A percentile compares a stretch with the other conserved stretches of the same genome.
These are phyloP conservation scores for Trichonephila clavata DNA, from an alignment of 1,140 invertebrate genomes.

Conservation along the genomic window DNA sequence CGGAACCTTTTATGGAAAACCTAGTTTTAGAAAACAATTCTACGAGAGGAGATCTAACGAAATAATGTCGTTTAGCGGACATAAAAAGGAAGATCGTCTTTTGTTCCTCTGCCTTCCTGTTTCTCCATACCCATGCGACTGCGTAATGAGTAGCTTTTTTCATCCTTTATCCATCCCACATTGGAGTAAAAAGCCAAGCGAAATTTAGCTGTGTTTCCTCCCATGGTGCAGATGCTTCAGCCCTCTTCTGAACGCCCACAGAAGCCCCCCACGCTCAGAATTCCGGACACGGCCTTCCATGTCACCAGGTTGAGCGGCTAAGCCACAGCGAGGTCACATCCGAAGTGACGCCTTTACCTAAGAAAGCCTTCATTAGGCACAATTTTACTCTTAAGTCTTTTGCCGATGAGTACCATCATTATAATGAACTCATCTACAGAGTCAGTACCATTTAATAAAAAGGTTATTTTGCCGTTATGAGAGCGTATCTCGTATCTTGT, in stretches of 20 bases:
- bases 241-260: slow-evolving; percentile 45
- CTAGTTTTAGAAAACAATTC: background rate
- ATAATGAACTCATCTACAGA: too few relatives aligned
- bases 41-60: background rate
- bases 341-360: background rate
- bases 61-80: background rate
- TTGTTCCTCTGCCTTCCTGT: background rate
- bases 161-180: slow-evolving; percentile 25
- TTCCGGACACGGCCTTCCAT: slow-evolving; percentile 54
- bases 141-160: slow-evolving; percentile 46
- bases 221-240: slow-evolving; percentile 32
- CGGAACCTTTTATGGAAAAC: background rate
- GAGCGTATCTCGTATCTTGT: too few relatives aligned
- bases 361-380: background rate
- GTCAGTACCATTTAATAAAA: too few relatives aligned
- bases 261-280: slow-evolving; percentile 49
- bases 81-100: background rate
- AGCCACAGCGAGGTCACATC: background rate
- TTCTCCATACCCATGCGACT: background rate
- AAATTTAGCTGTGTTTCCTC: background rate
- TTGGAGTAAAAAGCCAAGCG: background rate
- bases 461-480: too few relatives aligned
- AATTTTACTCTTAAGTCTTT: background rate
- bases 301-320: slow-evolving; percentile 42
- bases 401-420: too few relatives aligned